A percentile compares a stretch with the other conserved stretches of the same genome.
These are phyloP conservation scores for Plagiodera versicolora DNA, from an alignment of 2,888 invertebrate species.

Conservation along the genomic window DNA sequence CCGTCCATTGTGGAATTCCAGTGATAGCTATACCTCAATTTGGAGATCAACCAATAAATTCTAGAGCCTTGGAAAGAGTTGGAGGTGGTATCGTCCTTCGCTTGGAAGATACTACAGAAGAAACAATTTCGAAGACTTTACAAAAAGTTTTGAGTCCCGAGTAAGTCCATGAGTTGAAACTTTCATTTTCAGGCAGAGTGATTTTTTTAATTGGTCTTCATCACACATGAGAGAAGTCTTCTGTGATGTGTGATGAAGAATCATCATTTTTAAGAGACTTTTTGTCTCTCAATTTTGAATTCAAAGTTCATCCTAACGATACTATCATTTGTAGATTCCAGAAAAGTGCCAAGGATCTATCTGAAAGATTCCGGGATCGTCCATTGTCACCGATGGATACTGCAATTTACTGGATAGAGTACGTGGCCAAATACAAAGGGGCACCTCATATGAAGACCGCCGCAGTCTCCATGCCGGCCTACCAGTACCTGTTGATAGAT, in stretches of 20 bases:
- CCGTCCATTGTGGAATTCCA: too few species aligned
- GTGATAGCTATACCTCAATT: too few species aligned
- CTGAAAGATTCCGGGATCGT: constrained; percentile 59
- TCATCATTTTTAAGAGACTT: too few species aligned
- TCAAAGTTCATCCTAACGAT: too few species aligned
- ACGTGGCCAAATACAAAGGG: too few species aligned
- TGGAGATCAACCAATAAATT: constrained; percentile 71
- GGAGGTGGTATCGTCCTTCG: constrained; percentile 63
- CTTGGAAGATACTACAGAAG: constrained; percentile 61
- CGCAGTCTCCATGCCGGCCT: constrained; percentile 60
- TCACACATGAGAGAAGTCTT: too few species aligned
- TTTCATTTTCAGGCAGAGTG: not conserved
- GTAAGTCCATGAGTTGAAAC: constrained; percentile 58
- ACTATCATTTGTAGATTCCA: constrained; percentile 36
- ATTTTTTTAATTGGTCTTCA: too few species aligned
- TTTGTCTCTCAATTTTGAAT: too few species aligned
- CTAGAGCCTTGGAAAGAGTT: constrained; percentile 62
- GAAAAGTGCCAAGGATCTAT: constrained; percentile 54
- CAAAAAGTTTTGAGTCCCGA: constrained; percentile 60
- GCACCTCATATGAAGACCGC: too few species aligned
- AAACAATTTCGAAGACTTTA: constrained; percentile 59
- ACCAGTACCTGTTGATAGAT: constrained; percentile 60
- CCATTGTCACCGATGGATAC: too few species aligned
- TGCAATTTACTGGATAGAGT: too few species aligned
- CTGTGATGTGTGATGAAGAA: too few species aligned